phyloP scores from a whole-genome alignment of 2,797 vertebrate genomes.

The Premnoplex brunnescens region DNA sequence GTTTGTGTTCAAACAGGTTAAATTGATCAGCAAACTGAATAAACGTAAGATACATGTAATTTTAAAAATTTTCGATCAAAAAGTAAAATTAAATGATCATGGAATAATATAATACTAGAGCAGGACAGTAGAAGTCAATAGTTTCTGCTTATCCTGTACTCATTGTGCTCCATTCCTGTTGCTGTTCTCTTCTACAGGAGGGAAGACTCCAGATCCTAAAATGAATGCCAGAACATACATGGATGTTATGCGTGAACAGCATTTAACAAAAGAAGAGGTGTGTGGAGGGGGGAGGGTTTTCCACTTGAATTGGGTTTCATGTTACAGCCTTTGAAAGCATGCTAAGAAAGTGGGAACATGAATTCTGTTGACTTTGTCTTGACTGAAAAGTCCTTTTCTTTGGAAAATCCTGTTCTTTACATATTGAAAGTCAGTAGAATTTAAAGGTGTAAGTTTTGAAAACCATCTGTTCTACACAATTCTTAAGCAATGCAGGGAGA shows the following conservation, averaged over 20 bases:
- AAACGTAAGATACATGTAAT: constrained; percentile 84
- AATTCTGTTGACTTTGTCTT: neutral
- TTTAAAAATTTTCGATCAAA: constrained; percentile 75
- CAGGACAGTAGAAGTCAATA: constrained; percentile 76
- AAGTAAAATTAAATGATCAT: constrained; percentile 80
- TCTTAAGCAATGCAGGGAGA: neutral
- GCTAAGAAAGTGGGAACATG: fast-evolving
- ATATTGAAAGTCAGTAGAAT: neutral
- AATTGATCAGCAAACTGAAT: constrained; percentile 85
- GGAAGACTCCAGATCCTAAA: constrained; percentile 99
- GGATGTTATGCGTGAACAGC: constrained; percentile 99
- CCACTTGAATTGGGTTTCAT: neutral
- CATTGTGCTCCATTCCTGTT: constrained; percentile 89
- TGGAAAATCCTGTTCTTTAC: neutral
- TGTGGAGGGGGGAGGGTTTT: neutral
- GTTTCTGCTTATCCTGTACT: constrained; percentile 75
- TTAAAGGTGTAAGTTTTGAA: neutral
- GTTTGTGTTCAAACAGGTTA: constrained; percentile 88
- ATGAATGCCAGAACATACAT: constrained; percentile 97
- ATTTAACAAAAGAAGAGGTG: constrained; percentile 98
- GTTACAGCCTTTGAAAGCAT: neutral
- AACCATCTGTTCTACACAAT: neutral
- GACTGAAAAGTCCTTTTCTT: neutral
- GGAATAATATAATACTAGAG: constrained; percentile 78
- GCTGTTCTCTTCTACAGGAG: constrained; percentile 97